Evolutionary conservation across 35 echinoderm and acorn worm genomes (phyloP).

Genomic region (Ophioderma brevispina): DNA sequence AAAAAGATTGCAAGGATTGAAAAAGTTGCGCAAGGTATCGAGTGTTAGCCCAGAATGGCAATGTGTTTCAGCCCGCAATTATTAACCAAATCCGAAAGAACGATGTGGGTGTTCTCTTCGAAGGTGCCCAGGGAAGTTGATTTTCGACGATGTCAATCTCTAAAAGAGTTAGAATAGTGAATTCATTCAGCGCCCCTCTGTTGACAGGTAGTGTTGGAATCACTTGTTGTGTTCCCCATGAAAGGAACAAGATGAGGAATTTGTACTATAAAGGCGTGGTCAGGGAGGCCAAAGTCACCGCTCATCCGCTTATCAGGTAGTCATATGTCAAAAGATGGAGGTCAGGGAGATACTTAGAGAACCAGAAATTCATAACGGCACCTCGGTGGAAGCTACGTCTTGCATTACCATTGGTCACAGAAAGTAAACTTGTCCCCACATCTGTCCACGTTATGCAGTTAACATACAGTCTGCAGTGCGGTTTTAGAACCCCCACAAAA

Average conservation of each 20-base stretch:
- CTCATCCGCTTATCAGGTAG: conserved; percentile 25
- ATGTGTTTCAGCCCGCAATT: conserved; percentile 51
- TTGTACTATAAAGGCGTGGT: conserved; percentile 63
- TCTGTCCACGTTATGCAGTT: conserved; percentile 63
- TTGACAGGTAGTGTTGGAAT: conserved; percentile 52
- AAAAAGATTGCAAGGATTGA: conserved; percentile 77
- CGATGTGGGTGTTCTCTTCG: conserved; percentile 72
- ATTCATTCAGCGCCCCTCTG: no score
- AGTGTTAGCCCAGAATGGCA: conserved; percentile 64
- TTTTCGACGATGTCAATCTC: conserved; percentile 53
- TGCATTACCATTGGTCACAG: conserved; percentile 72
- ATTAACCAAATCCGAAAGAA: conserved; percentile 78
- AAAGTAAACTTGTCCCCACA: conserved; percentile 20
- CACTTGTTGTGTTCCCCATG: conserved; percentile 78
- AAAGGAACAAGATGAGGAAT: conserved; percentile 40
- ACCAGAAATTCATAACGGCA: conserved; percentile 43
- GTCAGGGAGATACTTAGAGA: not conserved
- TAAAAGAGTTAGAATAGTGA: no score
- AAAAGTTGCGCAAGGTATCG: conserved; percentile 57
- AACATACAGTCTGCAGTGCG: not conserved
- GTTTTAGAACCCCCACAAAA: not conserved
- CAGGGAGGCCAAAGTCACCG: conserved; percentile 28
- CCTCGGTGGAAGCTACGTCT: conserved; percentile 76
- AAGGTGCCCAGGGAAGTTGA: conserved; percentile 43
- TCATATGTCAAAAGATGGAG: not conserved